These are phyloP conservation scores for Chinchilla lanigera DNA, from an alignment of 2,113 vertebrate genomes.

Conservation along the genomic window DNA sequence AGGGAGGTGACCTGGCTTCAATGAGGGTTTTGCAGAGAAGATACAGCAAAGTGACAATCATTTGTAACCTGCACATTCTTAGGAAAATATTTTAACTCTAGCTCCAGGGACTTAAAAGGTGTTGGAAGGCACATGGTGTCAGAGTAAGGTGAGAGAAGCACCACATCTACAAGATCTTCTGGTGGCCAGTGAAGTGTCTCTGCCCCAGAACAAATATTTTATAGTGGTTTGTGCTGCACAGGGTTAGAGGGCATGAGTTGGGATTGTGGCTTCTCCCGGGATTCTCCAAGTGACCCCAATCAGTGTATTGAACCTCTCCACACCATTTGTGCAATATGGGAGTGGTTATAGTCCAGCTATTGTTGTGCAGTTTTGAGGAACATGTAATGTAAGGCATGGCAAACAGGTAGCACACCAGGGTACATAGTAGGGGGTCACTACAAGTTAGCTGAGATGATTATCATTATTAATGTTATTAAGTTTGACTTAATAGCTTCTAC, in stretches of 20 bases:
- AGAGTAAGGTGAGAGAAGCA: neutral
- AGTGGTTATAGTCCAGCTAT: neutral
- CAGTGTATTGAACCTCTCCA: neutral
- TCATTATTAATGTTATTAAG: neutral
- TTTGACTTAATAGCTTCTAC: neutral
- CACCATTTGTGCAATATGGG: neutral
- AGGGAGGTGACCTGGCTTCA: neutral
- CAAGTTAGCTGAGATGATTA: neutral
- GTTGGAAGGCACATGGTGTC: neutral
- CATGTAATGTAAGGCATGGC: neutral
- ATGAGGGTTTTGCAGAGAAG: neutral
- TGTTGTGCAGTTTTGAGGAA: neutral
- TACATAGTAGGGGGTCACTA: accelerated
- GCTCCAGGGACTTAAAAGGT: neutral
- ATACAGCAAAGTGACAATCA: neutral
- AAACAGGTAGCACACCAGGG: neutral
- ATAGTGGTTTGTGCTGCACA: neutral
- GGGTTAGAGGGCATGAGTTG: neutral
- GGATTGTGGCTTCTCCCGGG: neutral
- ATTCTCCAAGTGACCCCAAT: neutral
- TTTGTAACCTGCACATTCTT: neutral
- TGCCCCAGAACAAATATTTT: neutral
- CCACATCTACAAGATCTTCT: neutral
- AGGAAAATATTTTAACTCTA: neutral
- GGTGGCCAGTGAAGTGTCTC: neutral